These are phyloP conservation scores for Enhydra lutris DNA, from an alignment of 2,113 vertebrate species.

Conservation along the genomic window DNA sequence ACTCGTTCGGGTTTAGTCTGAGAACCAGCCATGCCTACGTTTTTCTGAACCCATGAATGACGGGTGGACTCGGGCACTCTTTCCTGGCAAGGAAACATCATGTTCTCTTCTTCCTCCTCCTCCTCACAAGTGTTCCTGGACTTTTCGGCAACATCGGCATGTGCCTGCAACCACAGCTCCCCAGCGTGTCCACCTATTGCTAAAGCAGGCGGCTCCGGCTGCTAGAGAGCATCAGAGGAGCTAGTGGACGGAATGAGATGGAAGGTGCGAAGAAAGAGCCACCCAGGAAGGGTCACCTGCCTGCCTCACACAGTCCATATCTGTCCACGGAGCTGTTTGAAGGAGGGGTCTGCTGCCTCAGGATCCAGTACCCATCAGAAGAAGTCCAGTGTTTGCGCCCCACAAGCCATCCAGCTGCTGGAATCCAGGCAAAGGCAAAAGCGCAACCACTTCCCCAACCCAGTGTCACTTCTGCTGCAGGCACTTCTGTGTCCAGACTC, in stretches of 20 bases:
- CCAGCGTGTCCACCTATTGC: accelerated
- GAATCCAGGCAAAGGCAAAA: background rate
- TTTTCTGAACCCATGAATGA: background rate
- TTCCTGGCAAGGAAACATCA: accelerated
- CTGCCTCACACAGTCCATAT: accelerated
- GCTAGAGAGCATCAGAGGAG: background rate
- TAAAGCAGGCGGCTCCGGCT: accelerated
- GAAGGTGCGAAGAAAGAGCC: background rate
- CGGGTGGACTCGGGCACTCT: accelerated
- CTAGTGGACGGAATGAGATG: background rate
- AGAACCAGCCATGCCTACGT: background rate
- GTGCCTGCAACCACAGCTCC: accelerated
- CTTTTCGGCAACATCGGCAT: background rate
- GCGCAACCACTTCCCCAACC: accelerated
- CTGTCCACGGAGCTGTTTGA: accelerated
- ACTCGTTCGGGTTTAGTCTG: background rate
- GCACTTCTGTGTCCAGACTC: background rate
- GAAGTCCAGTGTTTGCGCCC: no score
- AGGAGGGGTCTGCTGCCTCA: background rate
- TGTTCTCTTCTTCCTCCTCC: background rate
- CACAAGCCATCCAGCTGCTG: accelerated
- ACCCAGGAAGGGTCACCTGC: background rate
- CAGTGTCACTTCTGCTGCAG: accelerated
- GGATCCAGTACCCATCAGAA: accelerated
- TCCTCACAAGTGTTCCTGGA: accelerated